These are phyloP conservation scores for Pantala flavescens DNA, from an alignment of 1,140 invertebrate species.

Conservation along the genomic window DNA sequence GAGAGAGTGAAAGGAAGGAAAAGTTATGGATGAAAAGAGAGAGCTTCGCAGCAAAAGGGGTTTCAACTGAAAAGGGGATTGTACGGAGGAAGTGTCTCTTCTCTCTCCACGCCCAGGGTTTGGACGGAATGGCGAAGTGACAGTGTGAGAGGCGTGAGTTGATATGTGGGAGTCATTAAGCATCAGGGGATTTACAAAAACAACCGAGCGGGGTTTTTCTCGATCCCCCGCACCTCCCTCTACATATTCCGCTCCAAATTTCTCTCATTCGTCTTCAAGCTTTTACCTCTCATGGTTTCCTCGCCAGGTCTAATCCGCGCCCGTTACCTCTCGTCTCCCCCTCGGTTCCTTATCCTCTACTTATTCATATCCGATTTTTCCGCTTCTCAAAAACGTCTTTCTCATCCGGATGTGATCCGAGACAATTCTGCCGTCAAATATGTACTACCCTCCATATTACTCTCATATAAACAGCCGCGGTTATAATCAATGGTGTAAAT, in stretches of 20 bases:
- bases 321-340: not conserved
- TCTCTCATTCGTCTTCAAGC: not conserved
- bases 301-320: not conserved
- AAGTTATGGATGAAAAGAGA: not conserved
- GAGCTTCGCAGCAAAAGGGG: not conserved
- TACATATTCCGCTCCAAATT: not conserved
- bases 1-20: not conserved
- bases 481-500: no score
- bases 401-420: no score
- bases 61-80: no score
- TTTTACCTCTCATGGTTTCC: not conserved
- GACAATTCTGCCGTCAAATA: no score
- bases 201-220: not conserved
- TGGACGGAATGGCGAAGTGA: not conserved
- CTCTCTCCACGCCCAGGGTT: not conserved
- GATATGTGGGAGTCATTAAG: constrained; percentile 9
- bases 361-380: no score
- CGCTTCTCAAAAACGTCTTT: no score
- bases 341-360: no score
- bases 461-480: no score
- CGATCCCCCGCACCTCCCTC: not conserved
- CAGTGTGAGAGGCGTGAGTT: not conserved
- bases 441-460: no score
- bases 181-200: constrained; percentile 9
- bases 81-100: not conserved